Evolutionary conservation across 2,888 invertebrate genomes (phyloP), one percentile per base, ranked within the genome.

Genomic region (Didymodactylos carnosus): DNA sequence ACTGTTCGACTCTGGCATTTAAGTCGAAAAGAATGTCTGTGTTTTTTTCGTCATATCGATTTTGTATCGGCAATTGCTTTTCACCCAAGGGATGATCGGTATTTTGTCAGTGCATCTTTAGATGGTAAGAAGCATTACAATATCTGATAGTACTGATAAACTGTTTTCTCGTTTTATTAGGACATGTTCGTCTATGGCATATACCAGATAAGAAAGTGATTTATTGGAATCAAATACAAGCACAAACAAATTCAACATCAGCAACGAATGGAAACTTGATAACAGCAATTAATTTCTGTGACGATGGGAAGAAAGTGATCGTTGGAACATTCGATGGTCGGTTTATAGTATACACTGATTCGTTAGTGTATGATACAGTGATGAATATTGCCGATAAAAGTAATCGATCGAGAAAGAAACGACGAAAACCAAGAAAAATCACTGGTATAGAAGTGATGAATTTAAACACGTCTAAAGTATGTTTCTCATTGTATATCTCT

Each of bases 121-220:
- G 98, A 98, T 83, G 97, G n/a, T 2, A 98, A 97, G 84, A 86
- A 99, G n/a, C n/a, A n/a, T n/a, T n/a, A n/a, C n/a, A n/a, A n/a
- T n/a, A n/a, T n/a, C n/a, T n/a, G n/a, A n/a, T n/a, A n/a, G n/a
- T n/a, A n/a, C n/a, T n/a, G n/a, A n/a, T n/a, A n/a, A n/a, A n/a
- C n/a, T n/a, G n/a, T n/a, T n/a, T n/a, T 35, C 35, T 4, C n/a
- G 19, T 35, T 35, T 1, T 7, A 13, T 35, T 0, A 35, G 35
- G 62, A 7, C 62, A 62, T 35, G 62, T 62, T 19, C 86, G 98
- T n/a, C 85, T 99, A 11, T 99, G 98, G 98, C 94, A 97, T 84
- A 98, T 98, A 81, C 95, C 97, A 0, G 97, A 99, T 82, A 98
- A 98, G 83, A 94, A 94, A 84, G 95, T 97, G 11, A 93, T 94